phyloP scores from a whole-genome alignment of 2,113 vertebrate genomes.

The Gopherus evgoodei region DNA sequence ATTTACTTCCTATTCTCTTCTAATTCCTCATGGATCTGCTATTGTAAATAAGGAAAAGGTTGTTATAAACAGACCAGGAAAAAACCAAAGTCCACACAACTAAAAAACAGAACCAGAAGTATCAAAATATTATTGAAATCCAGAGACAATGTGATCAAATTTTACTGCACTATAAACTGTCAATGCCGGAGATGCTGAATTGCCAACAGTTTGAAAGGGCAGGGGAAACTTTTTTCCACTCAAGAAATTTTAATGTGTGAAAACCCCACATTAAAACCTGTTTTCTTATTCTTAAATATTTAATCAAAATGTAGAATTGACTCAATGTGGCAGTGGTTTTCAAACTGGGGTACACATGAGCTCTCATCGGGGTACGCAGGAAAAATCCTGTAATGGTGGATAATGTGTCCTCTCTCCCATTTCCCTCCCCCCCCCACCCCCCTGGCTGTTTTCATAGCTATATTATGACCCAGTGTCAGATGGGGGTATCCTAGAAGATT shows the following conservation, averaged over 20 bases:
- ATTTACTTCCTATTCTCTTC: not conserved
- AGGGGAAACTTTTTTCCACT: not conserved
- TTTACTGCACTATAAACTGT: not conserved
- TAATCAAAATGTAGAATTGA: not conserved
- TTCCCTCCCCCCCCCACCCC: no score
- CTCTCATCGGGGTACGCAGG: not conserved
- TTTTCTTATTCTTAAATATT: not conserved
- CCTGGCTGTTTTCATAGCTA: not conserved
- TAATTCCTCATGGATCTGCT: not conserved
- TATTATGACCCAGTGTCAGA: not conserved
- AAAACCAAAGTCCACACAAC: not conserved
- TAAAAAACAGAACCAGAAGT: not conserved
- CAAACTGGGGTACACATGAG: not conserved
- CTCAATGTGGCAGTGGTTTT: not conserved
- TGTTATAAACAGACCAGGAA: not conserved
- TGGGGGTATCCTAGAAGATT: not conserved
- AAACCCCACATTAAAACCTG: not conserved
- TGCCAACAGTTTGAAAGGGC: not conserved
- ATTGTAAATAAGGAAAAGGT: not conserved
- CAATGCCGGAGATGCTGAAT: not conserved
- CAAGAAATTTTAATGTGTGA: not conserved
- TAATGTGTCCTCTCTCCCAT: no score
- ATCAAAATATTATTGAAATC: not conserved
- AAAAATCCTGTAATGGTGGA: not conserved
- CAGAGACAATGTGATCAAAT: not conserved